phyloP scores from a whole-genome alignment of 1,140 invertebrate genomes.

The Ceratina australensis region DNA sequence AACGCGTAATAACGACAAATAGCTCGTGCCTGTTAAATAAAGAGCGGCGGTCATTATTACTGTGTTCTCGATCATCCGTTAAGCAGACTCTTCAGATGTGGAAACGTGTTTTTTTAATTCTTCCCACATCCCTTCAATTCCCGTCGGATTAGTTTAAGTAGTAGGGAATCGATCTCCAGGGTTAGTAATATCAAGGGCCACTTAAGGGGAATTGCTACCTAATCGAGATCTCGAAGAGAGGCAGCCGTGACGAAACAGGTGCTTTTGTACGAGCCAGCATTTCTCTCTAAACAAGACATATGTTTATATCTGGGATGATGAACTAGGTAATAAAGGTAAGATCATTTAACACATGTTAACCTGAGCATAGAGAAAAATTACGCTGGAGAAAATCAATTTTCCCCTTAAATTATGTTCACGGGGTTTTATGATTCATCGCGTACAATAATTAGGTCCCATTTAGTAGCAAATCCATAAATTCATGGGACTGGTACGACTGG shows the following conservation, averaged over 20 bases:
- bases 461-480: conserved; percentile 14
- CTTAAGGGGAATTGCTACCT: conserved; percentile 62
- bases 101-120: conserved; percentile 17
- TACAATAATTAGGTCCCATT: background rate
- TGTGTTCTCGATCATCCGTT: conserved; percentile 58
- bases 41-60: conserved; percentile 2
- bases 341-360: no score
- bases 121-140: conserved; percentile 6
- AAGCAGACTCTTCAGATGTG: conserved; percentile 33
- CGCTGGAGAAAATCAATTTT: conserved; percentile 17
- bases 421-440: conserved; percentile 17
- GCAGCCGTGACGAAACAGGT: conserved; percentile 48
- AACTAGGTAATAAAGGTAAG: conserved; percentile 3
- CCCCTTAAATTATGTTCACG: background rate
- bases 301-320: conserved; percentile 41
- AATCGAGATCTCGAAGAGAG: conserved; percentile 15
- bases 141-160: conserved; percentile 15
- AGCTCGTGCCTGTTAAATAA: background rate
- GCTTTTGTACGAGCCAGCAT: background rate
- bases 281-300: conserved; percentile 33
- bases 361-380: background rate
- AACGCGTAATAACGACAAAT: background rate
- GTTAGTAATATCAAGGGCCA: conserved; percentile 44
- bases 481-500: background rate
- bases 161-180: conserved; percentile 32